Evolutionary conservation across 2,113 vertebrate genomes (phyloP).

Genomic region (Papio anubis): DNA sequence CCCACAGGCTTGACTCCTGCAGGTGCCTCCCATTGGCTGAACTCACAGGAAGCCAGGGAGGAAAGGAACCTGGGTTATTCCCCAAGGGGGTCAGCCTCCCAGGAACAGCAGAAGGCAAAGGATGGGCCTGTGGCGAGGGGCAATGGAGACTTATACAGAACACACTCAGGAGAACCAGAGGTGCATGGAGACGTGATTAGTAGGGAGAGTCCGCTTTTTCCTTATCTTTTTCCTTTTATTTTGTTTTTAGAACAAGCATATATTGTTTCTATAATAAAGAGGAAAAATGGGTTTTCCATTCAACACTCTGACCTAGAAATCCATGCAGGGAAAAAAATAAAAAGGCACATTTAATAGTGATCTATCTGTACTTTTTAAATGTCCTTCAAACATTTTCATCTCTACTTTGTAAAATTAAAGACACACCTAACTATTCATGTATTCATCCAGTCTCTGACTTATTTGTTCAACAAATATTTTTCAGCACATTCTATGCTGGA

Average conservation of each 20-base stretch:
- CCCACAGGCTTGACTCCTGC: not conserved
- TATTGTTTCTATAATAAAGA: not conserved
- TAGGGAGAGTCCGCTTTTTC: not conserved
- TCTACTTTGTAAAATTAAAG: not conserved
- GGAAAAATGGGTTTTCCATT: not conserved
- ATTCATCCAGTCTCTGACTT: not conserved
- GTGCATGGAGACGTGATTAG: not conserved
- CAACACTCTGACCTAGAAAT: not conserved
- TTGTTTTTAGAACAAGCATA: not conserved
- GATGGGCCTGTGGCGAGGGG: not conserved
- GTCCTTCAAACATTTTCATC: not conserved
- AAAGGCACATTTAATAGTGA: not conserved
- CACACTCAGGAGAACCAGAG: not conserved
- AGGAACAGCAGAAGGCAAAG: not conserved
- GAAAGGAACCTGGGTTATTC: not conserved
- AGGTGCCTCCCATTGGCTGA: accelerated
- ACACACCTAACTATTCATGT: not conserved
- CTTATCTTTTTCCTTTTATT: not conserved
- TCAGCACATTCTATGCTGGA: not conserved
- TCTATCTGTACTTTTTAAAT: not conserved
- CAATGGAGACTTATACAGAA: not conserved
- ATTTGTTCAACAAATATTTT: not conserved
- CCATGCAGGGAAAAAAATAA: not conserved
- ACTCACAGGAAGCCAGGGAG: not conserved
- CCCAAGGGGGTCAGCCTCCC: not conserved